Conservation (phyloP, 1,140 invertebrate species). For the Drosophila burlai region DNA sequence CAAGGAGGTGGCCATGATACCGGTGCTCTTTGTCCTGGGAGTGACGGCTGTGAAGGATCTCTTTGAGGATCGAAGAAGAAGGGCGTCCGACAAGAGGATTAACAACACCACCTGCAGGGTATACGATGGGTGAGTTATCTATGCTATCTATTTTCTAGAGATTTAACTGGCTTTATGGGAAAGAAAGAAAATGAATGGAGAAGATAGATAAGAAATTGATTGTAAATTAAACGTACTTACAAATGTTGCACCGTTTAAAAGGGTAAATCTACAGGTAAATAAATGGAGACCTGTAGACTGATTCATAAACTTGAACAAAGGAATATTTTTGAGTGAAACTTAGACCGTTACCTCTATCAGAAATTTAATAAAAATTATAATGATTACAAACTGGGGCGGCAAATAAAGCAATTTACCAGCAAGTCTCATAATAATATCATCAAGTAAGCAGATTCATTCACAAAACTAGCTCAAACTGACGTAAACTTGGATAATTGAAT, state of each 20-base stretch:
- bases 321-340: background rate
- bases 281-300: background rate
- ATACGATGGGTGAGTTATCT: slow-evolving; percentile 92
- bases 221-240: background rate
- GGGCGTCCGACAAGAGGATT: slow-evolving; percentile 95
- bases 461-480: slow-evolving; percentile 6
- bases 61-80: slow-evolving; percentile 96
- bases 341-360: background rate
- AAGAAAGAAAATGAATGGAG: background rate
- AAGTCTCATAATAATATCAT: background rate
- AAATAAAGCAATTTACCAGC: background rate
- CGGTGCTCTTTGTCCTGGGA: slow-evolving; percentile 96
- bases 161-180: background rate
- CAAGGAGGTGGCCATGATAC: slow-evolving; percentile 98
- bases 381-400: background rate
- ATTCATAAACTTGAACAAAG: slow-evolving; percentile 22
- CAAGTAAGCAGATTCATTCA: background rate
- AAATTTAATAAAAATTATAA: background rate
- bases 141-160: background rate
- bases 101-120: slow-evolving; percentile 97
- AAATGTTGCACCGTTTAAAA: background rate
- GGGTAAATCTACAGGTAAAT: slow-evolving; percentile 4
- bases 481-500: slow-evolving; percentile 11
- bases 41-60: slow-evolving; percentile 99
- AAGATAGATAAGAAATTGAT: background rate